Evolutionary conservation across 2,113 vertebrate species (phyloP).

Genomic region (Neolamprologus tretocephalus): DNA sequence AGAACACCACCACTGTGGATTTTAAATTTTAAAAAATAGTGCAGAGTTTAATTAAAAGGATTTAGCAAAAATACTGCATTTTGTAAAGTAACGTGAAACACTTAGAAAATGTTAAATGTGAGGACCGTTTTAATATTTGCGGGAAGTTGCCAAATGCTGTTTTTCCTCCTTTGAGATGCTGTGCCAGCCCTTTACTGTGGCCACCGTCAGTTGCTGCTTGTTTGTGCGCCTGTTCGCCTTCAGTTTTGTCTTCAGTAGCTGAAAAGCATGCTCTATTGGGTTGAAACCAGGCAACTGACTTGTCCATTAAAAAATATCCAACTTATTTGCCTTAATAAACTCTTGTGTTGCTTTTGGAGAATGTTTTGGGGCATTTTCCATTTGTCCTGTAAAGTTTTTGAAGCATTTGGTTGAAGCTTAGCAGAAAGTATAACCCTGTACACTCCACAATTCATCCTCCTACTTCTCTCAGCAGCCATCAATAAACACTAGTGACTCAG

Average conservation of each 20-base stretch:
- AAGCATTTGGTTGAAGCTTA: background rate
- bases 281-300: background rate
- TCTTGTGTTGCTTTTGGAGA: background rate
- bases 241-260: background rate
- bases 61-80: background rate
- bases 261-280: background rate
- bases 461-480: background rate
- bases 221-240: background rate
- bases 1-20: background rate
- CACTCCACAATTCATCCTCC: background rate
- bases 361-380: background rate
- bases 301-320: background rate
- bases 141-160: background rate
- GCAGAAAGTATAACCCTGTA: background rate
- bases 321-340: background rate
- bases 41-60: background rate
- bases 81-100: background rate
- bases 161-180: background rate
- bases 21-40: background rate
- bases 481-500: background rate
- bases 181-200: background rate
- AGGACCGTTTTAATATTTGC: background rate
- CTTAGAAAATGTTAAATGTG: background rate
- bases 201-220: background rate
- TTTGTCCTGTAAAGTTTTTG: background rate